Conservation (phyloP, 2,797 vertebrate genomes). For the Pempheris klunzingeri region DNA sequence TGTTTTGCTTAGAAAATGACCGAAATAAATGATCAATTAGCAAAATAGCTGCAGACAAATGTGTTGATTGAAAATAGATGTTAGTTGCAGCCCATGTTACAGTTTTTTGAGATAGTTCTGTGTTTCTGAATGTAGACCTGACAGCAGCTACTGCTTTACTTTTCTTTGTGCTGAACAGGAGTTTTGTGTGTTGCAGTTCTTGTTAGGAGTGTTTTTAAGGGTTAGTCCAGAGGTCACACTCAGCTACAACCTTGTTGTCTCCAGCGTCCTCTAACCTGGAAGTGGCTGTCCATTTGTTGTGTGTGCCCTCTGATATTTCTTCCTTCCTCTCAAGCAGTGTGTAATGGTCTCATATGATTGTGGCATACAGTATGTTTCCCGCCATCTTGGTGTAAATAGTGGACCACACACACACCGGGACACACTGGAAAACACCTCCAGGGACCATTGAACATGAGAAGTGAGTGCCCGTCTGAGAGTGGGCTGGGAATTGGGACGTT, state of each 20-base stretch:
- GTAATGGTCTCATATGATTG: slow-evolving; percentile 33
- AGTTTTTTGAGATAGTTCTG: too few relatives aligned
- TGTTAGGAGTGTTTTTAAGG: neutral
- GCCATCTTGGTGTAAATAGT: slow-evolving; percentile 52
- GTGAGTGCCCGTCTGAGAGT: slow-evolving; percentile 56
- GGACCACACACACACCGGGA: slow-evolving; percentile 41
- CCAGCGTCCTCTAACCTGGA: slow-evolving; percentile 6
- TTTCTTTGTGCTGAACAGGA: neutral
- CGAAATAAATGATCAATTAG: neutral
- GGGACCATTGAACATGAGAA: slow-evolving; percentile 64
- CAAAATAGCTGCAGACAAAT: neutral
- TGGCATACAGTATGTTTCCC: slow-evolving; percentile 30
- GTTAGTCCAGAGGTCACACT: neutral
- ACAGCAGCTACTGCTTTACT: neutral
- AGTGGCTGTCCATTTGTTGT: neutral
- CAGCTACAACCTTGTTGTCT: slow-evolving; percentile 1
- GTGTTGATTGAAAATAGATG: too few relatives aligned
- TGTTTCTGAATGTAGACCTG: neutral
- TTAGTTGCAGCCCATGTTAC: too few relatives aligned
- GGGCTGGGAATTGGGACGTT: slow-evolving; percentile 76
- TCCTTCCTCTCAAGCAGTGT: slow-evolving; percentile 3
- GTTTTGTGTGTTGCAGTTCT: neutral
- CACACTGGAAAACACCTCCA: slow-evolving; percentile 38
- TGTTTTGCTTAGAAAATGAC: neutral
- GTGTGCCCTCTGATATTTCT: neutral